Conservation (phyloP, 2,113 vertebrate genomes). For the Euleptes europaea region DNA sequence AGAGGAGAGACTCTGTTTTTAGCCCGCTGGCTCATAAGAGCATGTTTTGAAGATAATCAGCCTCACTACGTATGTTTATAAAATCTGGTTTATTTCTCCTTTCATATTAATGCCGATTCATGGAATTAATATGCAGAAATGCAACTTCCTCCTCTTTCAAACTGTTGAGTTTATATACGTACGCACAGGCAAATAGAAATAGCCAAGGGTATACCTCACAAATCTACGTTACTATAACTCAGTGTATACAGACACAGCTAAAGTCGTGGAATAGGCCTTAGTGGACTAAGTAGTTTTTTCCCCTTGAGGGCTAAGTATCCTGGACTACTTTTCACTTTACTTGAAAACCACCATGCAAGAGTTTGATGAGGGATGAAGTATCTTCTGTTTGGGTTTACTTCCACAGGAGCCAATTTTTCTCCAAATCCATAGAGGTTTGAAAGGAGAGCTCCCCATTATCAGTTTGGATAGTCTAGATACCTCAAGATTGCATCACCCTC, state of each 20-base stretch:
- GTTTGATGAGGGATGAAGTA: no score
- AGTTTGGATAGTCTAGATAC: no score
- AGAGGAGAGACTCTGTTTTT: background rate
- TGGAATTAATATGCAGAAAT: constrained; percentile 5
- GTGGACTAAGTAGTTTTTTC: background rate
- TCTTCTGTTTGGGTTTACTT: no score
- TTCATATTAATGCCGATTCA: background rate
- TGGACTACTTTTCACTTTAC: no score
- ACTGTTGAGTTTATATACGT: background rate
- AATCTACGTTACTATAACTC: background rate
- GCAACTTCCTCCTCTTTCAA: background rate
- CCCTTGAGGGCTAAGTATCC: background rate
- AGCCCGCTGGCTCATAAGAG: background rate
- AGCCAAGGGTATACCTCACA: background rate
- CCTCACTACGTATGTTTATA: background rate
- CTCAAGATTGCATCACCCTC: no score
- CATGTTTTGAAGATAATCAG: background rate
- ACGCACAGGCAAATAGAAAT: background rate
- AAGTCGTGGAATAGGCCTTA: background rate
- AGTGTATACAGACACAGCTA: background rate
- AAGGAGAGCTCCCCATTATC: no score
- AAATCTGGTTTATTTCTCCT: constrained; percentile 10
- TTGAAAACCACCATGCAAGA: no score
- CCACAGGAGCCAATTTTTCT: no score
- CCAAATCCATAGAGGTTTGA: no score